phyloP scores from a whole-genome alignment of 2,113 vertebrate species.

The Scortum barcoo region DNA sequence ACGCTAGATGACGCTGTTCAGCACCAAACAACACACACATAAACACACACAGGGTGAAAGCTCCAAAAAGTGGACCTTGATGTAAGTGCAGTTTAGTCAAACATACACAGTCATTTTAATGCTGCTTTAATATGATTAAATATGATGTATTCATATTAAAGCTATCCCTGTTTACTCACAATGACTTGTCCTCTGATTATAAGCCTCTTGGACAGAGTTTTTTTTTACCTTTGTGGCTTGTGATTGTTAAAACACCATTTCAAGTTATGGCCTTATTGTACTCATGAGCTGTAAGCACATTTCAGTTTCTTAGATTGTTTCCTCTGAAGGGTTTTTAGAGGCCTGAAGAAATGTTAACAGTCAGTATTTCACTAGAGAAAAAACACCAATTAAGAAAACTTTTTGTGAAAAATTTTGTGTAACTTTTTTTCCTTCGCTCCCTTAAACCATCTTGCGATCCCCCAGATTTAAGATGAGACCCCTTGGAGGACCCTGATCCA shows the following conservation, averaged over 20 bases:
- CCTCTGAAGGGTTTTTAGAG: not conserved
- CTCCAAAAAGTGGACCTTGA: not conserved
- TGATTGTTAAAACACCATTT: not conserved
- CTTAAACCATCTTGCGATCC: not conserved
- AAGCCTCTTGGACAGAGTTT: not conserved
- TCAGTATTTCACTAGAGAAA: not conserved
- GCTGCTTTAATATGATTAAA: not conserved
- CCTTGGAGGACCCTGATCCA: not conserved
- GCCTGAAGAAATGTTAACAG: not conserved
- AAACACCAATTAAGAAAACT: not conserved
- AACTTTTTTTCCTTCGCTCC: not conserved
- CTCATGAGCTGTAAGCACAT: not conserved
- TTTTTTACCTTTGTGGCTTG: no score
- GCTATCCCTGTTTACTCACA: not conserved
- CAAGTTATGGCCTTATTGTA: not conserved
- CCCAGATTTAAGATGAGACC: not conserved
- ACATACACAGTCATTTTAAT: not conserved
- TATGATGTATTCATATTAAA: not conserved
- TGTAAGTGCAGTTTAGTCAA: not conserved
- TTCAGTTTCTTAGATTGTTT: not conserved
- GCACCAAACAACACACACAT: not conserved
- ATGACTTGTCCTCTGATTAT: not conserved
- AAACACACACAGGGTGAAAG: not conserved
- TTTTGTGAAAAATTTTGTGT: not conserved
- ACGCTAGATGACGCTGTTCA: constrained; percentile 48